Evolutionary conservation across 2,888 invertebrate genomes (phyloP).

Genomic region (Dryadula phaetusa): DNA sequence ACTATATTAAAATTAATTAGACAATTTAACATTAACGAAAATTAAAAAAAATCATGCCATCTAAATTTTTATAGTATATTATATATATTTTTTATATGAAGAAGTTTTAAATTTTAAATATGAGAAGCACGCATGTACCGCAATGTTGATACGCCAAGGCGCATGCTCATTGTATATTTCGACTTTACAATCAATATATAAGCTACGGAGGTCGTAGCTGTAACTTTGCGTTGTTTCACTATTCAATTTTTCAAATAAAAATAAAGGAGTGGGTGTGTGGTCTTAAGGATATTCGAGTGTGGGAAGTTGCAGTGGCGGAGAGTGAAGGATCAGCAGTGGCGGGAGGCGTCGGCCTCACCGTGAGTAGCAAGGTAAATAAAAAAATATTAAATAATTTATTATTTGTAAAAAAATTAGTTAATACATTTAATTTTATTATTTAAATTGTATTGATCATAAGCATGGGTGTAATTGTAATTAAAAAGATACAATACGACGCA

Average conservation of each 20-base stretch:
- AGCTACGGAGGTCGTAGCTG: constrained; percentile 18
- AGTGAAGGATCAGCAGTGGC: constrained; percentile 69
- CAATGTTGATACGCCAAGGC: constrained; percentile 25
- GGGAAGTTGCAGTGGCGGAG: constrained; percentile 73
- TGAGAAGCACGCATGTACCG: constrained; percentile 19
- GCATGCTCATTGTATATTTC: constrained; percentile 36
- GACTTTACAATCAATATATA: constrained; percentile 35
- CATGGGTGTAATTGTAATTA: background rate
- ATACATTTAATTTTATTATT: background rate
- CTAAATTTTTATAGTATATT: too few relatives aligned
- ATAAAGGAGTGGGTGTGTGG: constrained; percentile 18
- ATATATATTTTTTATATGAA: background rate
- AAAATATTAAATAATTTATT: background rate
- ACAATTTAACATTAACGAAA: background rate
- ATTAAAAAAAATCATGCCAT: background rate
- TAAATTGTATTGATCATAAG: background rate
- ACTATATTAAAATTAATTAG: background rate
- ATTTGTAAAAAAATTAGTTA: background rate
- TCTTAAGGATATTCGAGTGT: constrained; percentile 29
- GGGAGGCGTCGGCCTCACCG: constrained; percentile 82
- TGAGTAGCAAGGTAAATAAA: constrained; percentile 75
- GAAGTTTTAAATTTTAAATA: constrained; percentile 13
- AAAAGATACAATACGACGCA: background rate
- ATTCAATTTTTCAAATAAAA: constrained; percentile 9
- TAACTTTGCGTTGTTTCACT: constrained; percentile 11